Percentiles rank a stretch among this genome's conserved stretches.
Conservation (phyloP, 37 sponge, comb jelly and placozoan species). For the Halisarca cf. caerulea region DNA sequence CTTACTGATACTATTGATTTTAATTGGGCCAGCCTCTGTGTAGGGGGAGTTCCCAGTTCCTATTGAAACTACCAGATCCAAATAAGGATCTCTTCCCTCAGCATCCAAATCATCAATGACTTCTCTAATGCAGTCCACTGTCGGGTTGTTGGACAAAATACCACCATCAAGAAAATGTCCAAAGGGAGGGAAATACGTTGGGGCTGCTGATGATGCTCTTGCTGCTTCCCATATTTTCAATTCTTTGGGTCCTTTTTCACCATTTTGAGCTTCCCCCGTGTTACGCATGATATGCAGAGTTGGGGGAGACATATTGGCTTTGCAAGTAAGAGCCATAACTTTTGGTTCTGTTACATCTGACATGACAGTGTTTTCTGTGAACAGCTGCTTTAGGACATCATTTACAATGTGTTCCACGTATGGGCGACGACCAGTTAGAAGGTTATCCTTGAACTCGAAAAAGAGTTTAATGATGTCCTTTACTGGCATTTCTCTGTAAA, state of each 20-base stretch:
- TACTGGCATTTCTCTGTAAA: background rate
- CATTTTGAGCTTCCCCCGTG: slow-evolving; percentile 33
- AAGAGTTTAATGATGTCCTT: slow-evolving; percentile 9
- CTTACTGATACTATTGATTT: background rate
- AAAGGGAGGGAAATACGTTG: slow-evolving; percentile 52
- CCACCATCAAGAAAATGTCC: slow-evolving; percentile 61
- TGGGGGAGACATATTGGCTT: slow-evolving; percentile 39
- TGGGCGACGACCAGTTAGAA: background rate
- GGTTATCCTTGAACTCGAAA: slow-evolving; percentile 6
- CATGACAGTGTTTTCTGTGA: slow-evolving; percentile 26
- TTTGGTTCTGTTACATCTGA: slow-evolving; percentile 27
- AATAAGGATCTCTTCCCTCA: slow-evolving; percentile 13
- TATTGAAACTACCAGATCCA: slow-evolving; percentile 30
- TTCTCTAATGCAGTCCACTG: slow-evolving; percentile 47
- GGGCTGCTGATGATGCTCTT: slow-evolving; percentile 51
- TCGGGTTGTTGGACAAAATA: slow-evolving; percentile 69
- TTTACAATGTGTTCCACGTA: background rate
- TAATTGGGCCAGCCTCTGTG: background rate
- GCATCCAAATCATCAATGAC: slow-evolving; percentile 3
- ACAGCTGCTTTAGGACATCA: slow-evolving; percentile 16
- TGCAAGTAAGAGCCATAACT: slow-evolving; percentile 34
- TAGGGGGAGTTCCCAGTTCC: slow-evolving; percentile 10
- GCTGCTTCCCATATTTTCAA: slow-evolving; percentile 67
- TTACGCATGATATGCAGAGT: slow-evolving; percentile 45
- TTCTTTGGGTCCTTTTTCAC: slow-evolving; percentile 15